Conservation (phyloP, 2,113 vertebrate species). For the Ophiodon elongatus region DNA sequence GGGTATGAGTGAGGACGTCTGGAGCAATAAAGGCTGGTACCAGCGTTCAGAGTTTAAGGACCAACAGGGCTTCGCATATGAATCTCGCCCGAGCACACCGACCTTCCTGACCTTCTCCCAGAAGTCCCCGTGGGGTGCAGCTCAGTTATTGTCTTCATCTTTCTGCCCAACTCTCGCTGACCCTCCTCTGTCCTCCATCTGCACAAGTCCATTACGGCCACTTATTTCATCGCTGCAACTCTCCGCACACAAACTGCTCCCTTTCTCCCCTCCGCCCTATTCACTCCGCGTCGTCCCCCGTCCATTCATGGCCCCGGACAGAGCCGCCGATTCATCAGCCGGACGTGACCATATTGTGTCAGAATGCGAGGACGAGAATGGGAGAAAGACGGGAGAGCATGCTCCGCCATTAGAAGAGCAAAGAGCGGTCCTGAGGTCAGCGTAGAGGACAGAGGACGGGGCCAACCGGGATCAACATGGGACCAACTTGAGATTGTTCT, state of each 20-base stretch:
- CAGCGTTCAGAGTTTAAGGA: slow-evolving; percentile 68
- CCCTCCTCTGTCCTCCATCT: slow-evolving; percentile 76
- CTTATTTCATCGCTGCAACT: slow-evolving; percentile 65
- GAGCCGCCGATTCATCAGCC: slow-evolving; percentile 77
- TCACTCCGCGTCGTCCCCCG: slow-evolving; percentile 50
- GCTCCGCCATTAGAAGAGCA: slow-evolving; percentile 54
- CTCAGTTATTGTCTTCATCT: slow-evolving; percentile 71
- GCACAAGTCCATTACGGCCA: slow-evolving; percentile 72
- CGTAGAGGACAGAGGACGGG: slow-evolving; percentile 37
- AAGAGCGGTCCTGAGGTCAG: slow-evolving; percentile 63
- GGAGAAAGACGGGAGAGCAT: slow-evolving; percentile 42
- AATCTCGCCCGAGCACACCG: slow-evolving; percentile 65
- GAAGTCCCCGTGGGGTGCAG: slow-evolving; percentile 63
- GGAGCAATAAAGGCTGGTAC: slow-evolving; percentile 63
- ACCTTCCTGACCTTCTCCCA: slow-evolving; percentile 72
- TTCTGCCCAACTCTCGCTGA: slow-evolving; percentile 66
- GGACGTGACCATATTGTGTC: slow-evolving; percentile 76
- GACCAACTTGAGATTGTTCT: slow-evolving; percentile 43
- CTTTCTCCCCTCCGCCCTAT: slow-evolving; percentile 48
- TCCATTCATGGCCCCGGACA: slow-evolving; percentile 76
- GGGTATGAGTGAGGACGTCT: slow-evolving; percentile 61
- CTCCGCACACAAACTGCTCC: slow-evolving; percentile 69
- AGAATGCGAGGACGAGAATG: slow-evolving; percentile 73
- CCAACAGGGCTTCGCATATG: slow-evolving; percentile 74
- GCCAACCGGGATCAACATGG: slow-evolving; percentile 25